A percentile compares a stretch with the other conserved stretches of the same genome.
Evolutionary conservation across 1,140 invertebrate species (phyloP).

Genomic region (Idris sp.): DNA sequence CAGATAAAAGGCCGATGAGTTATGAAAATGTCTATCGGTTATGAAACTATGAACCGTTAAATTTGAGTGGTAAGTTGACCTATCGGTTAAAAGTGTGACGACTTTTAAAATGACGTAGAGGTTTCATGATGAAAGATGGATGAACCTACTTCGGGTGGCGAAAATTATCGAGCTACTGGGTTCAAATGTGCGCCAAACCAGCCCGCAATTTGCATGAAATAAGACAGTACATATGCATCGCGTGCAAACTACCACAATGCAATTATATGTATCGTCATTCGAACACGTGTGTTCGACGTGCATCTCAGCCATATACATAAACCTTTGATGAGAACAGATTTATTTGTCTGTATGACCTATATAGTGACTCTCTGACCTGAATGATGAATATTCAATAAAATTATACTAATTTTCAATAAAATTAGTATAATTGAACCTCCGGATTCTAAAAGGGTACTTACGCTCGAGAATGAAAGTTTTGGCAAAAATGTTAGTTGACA

Average conservation of each 20-base stretch:
- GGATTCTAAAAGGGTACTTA: no score
- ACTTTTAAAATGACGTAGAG: slow-evolving; percentile 11
- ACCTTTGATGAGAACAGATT: slow-evolving; percentile 12
- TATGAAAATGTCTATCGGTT: slow-evolving; percentile 40
- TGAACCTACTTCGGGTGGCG: slow-evolving; percentile 9
- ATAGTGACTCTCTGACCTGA: no score
- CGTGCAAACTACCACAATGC: slow-evolving; percentile 26
- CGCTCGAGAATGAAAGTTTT: no score
- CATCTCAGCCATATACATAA: slow-evolving; percentile 1
- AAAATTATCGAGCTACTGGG: slow-evolving; percentile 11
- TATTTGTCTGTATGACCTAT: slow-evolving; percentile 17
- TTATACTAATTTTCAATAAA: no score
- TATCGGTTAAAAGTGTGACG: slow-evolving; percentile 29
- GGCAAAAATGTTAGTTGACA: no score
- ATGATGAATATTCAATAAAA: no score
- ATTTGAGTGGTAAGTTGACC: slow-evolving; percentile 28
- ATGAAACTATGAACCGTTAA: slow-evolving; percentile 39
- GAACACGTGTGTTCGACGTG: slow-evolving; percentile 16
- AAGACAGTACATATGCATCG: slow-evolving; percentile 18
- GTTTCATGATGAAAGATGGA: slow-evolving; percentile 26
- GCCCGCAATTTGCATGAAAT: slow-evolving; percentile 9
- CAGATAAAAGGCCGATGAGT: slow-evolving; percentile 35
- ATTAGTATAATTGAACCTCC: no score
- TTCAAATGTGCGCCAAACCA: neutral
- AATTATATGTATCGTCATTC: slow-evolving; percentile 9